Evolutionary conservation across 1,140 invertebrate genomes (phyloP).

Genomic region (Nasonia vitripennis): DNA sequence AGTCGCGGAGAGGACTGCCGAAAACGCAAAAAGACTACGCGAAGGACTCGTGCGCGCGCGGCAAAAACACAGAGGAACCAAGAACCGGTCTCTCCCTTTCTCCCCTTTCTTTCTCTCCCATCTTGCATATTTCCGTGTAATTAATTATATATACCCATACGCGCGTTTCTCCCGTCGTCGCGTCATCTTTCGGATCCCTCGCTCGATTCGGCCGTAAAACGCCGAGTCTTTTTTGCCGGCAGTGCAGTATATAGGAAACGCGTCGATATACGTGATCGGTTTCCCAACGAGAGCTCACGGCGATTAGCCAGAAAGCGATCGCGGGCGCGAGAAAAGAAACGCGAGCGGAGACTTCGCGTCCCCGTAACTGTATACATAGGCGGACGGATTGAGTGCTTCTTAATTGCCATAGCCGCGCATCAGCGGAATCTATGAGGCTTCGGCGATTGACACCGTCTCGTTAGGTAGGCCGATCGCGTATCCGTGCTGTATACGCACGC

Average conservation of each 20-base stretch:
- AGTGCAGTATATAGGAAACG: too few relatives aligned
- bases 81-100: not conserved
- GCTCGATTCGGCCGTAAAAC: not conserved
- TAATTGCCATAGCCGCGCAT: conserved; percentile 3
- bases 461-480: conserved; percentile 3
- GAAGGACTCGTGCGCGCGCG: too few relatives aligned
- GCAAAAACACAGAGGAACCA: not conserved
- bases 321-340: not conserved
- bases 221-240: not conserved
- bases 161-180: too few relatives aligned
- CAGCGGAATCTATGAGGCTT: not conserved
- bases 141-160: not conserved
- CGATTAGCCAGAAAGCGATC: not conserved
- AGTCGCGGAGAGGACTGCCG: conserved; percentile 2
- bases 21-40: conserved; percentile 2
- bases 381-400: conserved; percentile 19
- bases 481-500: not conserved
- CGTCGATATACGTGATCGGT: not conserved
- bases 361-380: not conserved
- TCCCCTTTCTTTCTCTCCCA: not conserved
- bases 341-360: not conserved
- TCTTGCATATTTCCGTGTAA: conserved; percentile 35
- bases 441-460: not conserved
- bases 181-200: not conserved
- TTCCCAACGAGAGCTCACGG: not conserved